Evolutionary conservation across 2,888 invertebrate species (phyloP), one percentile per base, ranked within the genome.

Genomic region (Dioctria linearis): DNA sequence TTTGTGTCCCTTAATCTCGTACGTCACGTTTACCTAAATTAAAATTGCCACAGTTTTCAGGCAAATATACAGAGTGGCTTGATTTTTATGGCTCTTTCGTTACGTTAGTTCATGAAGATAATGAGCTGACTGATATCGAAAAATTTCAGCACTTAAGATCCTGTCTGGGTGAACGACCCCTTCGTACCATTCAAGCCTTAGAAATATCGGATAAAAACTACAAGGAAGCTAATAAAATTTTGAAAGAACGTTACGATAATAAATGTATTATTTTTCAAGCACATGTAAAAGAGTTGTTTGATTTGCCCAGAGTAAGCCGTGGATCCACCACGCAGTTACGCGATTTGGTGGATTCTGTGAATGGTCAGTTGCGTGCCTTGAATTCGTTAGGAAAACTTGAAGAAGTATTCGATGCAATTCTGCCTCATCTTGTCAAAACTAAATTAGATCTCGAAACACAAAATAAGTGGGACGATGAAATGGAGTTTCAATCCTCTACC

Each of bases 161-260:
- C 11, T 73, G 80, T 5, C 37, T 73, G 37, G 51, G 40, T n/a
- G 80, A 73, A 25, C 42, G 54, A 49, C 71, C 73, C 9, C 51
- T 49, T 5, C n/a, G 42, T 2, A 73, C 51, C 6, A 80, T 80
- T 6, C 51, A 71, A 71, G 65, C 80, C 9, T 9, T 73, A 37
- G 80, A 80, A 13, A 13, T 73, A 63, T 61, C 63, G 8, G 40
- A 9, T 11, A 11, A 46, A 5, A 80, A 80, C 37, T 80, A 80
- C 49, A 49, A 2, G n/a, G 42, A 39, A 37, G 66, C 78, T 2
- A 3, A 66, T n/a, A 37, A 66, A 11, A 8, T 78, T n/a, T n/a
- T 78, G 39, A 54, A 65, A 75, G 13, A 42, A 11, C 81, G 79
- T 6, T 82, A 78, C 40, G 82, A 82, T 66, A 82, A 82, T 49